These are phyloP conservation scores for Cercocebus atys DNA, from an alignment of 2,113 vertebrate genomes.

Conservation along the genomic window DNA sequence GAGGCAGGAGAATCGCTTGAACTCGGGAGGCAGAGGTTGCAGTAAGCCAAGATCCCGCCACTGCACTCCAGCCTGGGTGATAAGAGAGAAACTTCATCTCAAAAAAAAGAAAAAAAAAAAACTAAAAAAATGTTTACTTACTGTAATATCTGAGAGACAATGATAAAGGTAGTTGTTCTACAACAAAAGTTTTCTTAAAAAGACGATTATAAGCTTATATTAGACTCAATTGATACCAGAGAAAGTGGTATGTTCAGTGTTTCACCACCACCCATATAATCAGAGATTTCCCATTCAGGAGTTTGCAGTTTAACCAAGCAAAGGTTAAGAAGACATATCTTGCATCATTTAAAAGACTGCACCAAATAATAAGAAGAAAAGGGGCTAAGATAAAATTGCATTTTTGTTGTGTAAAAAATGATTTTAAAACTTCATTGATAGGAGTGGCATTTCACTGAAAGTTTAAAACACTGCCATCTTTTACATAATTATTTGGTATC, in stretches of 20 bases:
- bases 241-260: neutral
- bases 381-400: neutral
- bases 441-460: neutral
- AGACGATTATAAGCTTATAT: neutral
- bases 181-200: neutral
- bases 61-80: too few relatives aligned
- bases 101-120: neutral
- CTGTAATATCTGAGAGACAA: neutral
- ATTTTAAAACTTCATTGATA: neutral
- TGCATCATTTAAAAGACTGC: neutral
- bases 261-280: neutral
- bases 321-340: neutral
- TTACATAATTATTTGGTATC: neutral
- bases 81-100: too few relatives aligned
- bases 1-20: too few relatives aligned
- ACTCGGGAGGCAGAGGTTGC: too few relatives aligned
- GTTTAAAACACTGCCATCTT: neutral
- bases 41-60: too few relatives aligned
- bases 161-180: neutral
- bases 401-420: slow-evolving; percentile 5
- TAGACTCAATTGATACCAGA: neutral
- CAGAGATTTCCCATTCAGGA: neutral
- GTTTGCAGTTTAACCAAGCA: neutral
- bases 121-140: neutral
- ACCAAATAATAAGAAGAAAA: neutral